Conservation (phyloP, 2,888 invertebrate genomes). For the Catocala sponsa region DNA sequence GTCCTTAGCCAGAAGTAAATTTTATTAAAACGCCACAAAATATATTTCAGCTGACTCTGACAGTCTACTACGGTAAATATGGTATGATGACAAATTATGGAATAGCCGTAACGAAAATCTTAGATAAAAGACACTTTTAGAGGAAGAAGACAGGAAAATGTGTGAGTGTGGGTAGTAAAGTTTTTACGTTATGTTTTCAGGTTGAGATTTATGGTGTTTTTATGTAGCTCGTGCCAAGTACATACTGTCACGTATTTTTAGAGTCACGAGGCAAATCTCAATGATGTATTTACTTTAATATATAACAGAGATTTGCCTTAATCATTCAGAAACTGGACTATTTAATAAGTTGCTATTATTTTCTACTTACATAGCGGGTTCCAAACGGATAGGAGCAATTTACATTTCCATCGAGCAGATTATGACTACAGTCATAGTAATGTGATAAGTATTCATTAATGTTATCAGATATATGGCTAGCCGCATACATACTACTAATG, state of each 20-base stretch:
- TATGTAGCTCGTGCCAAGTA: conserved; percentile 20
- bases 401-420: no score
- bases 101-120: conserved; percentile 25
- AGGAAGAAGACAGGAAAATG: neutral
- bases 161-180: conserved; percentile 7
- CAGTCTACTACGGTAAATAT: conserved; percentile 48
- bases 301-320: no score
- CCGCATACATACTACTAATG: no score
- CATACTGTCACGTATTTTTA: conserved; percentile 1
- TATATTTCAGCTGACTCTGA: conserved; percentile 56
- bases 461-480: no score
- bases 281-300: no score
- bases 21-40: conserved; percentile 72
- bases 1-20: conserved; percentile 60
- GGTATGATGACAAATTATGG: conserved; percentile 37
- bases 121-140: neutral
- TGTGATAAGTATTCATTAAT: no score
- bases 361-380: no score
- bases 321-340: no score
- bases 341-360: no score
- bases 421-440: no score
- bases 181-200: conserved; percentile 19
- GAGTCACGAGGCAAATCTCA: no score
- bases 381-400: no score
- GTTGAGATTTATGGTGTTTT: conserved; percentile 26